A percentile compares a stretch with the other conserved stretches of the same genome.
These are phyloP conservation scores for Podiceps cristatus DNA, from an alignment of 2,113 vertebrate genomes.

Conservation along the genomic window DNA sequence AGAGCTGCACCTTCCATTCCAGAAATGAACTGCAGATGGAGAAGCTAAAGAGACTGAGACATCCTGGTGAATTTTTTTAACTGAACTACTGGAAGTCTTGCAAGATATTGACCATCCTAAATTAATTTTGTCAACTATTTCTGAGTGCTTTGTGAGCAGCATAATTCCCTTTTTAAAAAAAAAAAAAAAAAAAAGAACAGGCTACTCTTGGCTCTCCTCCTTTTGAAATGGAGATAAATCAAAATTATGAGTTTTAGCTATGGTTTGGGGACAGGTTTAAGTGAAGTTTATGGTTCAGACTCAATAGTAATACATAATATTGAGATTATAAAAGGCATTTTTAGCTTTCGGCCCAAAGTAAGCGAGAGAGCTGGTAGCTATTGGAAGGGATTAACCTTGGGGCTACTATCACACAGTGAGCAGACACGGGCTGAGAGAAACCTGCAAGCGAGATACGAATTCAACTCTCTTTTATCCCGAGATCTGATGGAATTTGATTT, in stretches of 20 bases:
- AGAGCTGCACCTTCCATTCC: not conserved
- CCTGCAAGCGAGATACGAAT: fast-evolving
- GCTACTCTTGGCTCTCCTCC: not conserved
- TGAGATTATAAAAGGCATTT: not conserved
- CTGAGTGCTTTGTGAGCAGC: not conserved
- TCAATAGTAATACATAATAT: not conserved
- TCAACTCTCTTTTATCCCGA: not conserved
- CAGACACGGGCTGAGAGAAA: not conserved
- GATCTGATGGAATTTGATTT: not conserved
- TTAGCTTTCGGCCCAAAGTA: not conserved
- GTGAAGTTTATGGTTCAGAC: not conserved
- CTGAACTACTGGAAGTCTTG: not conserved
- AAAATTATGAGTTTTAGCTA: not conserved
- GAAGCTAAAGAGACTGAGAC: not conserved
- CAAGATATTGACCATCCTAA: not conserved
- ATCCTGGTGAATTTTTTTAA: not conserved
- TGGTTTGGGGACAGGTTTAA: not conserved
- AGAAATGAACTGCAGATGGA: not conserved
- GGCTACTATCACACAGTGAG: not conserved
- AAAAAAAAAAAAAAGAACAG: not conserved
- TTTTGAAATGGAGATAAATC: not conserved
- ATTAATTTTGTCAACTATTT: not conserved
- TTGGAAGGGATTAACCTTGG: not conserved
- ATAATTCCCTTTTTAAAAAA: not conserved
- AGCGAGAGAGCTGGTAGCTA: not conserved